Evolutionary conservation across 2,888 invertebrate species (phyloP), one percentile per base, ranked within the genome.

Genomic region (Tipula confusa): DNA sequence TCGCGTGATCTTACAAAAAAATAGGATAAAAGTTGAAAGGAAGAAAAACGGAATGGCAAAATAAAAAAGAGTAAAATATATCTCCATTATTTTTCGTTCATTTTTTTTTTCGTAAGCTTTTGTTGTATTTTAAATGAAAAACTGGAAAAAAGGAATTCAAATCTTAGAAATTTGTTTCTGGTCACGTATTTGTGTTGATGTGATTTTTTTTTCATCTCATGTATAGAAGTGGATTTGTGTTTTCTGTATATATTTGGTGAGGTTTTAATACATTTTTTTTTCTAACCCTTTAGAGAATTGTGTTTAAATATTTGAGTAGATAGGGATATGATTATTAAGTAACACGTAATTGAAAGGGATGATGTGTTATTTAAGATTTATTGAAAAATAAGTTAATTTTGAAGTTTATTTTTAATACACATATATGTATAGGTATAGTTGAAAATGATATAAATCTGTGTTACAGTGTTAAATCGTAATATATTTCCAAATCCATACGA

Each of bases 161-260:
- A 80, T 80, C 80, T 80, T 80, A 15, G 18, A 80, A 80, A 80
- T 80, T 80, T 80, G 80, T 80, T 80, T 80, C 80, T 80, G 80
- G 80, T 80, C 80, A 80, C 80, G 80, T 80, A 80, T 80, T 80
- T 80, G 29, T 80, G 80, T 80, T 80, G 80, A 80, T 80, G 80
- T 80, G 80, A 80, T 80, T 80, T 80, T 80, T n/a, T 64, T 24
- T 64, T 11, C 64, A 64, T 24, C 64, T 64, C 64, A 64, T 64
- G 24, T 64, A 64, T 64, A 64, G 64, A 18, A 64, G 64, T 64
- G 64, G 64, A 64, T 64, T 64, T 64, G 64, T 64, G 64, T 64
- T 64, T 64, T 18, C 43, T 43, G 24, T 64, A 64, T 64, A 64
- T 64, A 64, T 64, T 64, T 64, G 64, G 64, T 64, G 24, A 64